Conservation (phyloP, 2,888 invertebrate genomes). For the Horisme vitalbata region DNA sequence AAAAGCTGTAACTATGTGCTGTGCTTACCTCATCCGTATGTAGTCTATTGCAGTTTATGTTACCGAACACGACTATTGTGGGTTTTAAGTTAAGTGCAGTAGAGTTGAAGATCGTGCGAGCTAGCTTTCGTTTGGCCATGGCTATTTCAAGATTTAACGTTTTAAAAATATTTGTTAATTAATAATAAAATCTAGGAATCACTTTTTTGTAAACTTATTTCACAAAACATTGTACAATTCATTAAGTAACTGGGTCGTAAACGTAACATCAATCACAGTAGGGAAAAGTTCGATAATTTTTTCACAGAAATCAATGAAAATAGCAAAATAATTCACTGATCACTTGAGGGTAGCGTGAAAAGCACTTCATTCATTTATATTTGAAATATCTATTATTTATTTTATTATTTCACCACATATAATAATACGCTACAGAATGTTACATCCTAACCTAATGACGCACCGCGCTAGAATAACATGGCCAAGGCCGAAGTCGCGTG, state of each 20-base stretch:
- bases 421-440: too few species aligned
- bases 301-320: not conserved
- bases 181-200: slow-evolving; percentile 6
- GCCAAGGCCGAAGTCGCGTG: slow-evolving; percentile 33
- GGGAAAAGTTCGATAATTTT: slow-evolving; percentile 8
- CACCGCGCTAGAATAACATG: slow-evolving; percentile 34
- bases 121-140: slow-evolving; percentile 53
- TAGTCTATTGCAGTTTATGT: slow-evolving; percentile 37
- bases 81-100: slow-evolving; percentile 35
- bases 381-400: slow-evolving; percentile 4
- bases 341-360: not conserved
- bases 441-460: slow-evolving; percentile 34
- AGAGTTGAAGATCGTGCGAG: slow-evolving; percentile 42
- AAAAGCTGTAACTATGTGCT: too few species aligned
- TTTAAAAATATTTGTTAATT: not conserved
- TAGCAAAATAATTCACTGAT: not conserved
- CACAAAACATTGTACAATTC: not conserved
- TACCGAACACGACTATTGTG: slow-evolving; percentile 26
- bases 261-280: slow-evolving; percentile 7
- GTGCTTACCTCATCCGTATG: slow-evolving; percentile 51
- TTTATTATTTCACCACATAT: slow-evolving; percentile 13
- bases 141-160: slow-evolving; percentile 6
- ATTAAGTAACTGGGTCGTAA: slow-evolving; percentile 1
- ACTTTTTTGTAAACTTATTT: not conserved
- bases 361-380: not conserved